phyloP scores from a whole-genome alignment of 2,888 invertebrate genomes.

The Blastobasis lacticolella region DNA sequence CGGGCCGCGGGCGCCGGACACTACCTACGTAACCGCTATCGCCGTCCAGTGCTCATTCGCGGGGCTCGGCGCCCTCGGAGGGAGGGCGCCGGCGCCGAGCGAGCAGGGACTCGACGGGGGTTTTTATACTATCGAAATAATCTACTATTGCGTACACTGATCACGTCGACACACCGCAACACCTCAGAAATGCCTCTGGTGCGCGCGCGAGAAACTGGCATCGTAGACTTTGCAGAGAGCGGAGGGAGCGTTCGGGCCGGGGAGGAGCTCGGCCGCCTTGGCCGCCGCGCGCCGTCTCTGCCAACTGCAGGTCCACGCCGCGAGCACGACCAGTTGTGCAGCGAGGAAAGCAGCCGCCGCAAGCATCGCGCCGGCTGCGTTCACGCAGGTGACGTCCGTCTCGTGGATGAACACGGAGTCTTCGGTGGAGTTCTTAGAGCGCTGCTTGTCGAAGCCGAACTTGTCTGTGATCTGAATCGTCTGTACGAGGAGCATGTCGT shows the following conservation, averaged over 20 bases:
- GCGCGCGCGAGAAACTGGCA: constrained; percentile 86
- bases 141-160: constrained; percentile 69
- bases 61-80: too few relatives aligned
- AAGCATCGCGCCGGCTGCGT: constrained; percentile 86
- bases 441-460: constrained; percentile 86
- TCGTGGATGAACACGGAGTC: constrained; percentile 83
- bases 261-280: constrained; percentile 79
- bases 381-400: constrained; percentile 79
- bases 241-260: constrained; percentile 73
- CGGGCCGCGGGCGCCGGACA: constrained; percentile 36
- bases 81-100: constrained; percentile 16
- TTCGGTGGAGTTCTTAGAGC: constrained; percentile 76
- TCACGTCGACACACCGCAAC: constrained; percentile 52
- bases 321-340: constrained; percentile 89
- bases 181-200: constrained; percentile 71
- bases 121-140: constrained; percentile 62
- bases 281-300: constrained; percentile 82
- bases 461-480: constrained; percentile 95
- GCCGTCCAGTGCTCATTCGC: constrained; percentile 43
- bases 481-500: constrained; percentile 90
- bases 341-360: constrained; percentile 90
- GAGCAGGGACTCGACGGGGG: constrained; percentile 61
- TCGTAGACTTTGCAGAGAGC: constrained; percentile 91
- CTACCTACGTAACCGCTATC: constrained; percentile 54
- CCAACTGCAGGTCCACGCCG: constrained; percentile 92